Conservation (phyloP, 2,888 invertebrate species). For the Eurytoma californica region DNA sequence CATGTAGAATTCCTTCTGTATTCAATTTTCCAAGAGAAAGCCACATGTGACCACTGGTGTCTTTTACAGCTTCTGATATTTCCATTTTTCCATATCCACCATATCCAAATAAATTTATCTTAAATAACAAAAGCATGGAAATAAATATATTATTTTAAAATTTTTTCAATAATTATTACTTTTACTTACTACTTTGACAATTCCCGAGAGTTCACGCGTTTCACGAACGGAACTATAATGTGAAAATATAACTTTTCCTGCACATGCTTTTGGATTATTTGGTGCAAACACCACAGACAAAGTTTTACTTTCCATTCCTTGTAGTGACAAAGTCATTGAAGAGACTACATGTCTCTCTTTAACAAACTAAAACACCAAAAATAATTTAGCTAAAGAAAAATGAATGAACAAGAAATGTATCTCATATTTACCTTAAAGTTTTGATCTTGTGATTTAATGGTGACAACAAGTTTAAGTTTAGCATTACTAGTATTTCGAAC, state of each 20-base stretch:
- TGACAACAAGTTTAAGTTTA: constrained; percentile 77
- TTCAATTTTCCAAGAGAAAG: constrained; percentile 78
- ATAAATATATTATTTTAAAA: not conserved
- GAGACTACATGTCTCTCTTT: constrained; percentile 68
- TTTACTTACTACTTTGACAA: constrained; percentile 49
- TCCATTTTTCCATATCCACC: constrained; percentile 78
- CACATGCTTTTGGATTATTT: constrained; percentile 76
- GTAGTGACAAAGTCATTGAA: constrained; percentile 74
- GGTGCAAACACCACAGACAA: constrained; percentile 78
- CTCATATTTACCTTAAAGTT: constrained; percentile 70
- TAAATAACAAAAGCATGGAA: constrained; percentile 28
- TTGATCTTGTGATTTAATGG: constrained; percentile 71
- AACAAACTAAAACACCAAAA: constrained; percentile 62
- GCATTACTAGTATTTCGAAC: constrained; percentile 78
- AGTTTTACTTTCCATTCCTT: constrained; percentile 78
- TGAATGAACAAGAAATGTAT: constrained; percentile 13
- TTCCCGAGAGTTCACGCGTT: constrained; percentile 53
- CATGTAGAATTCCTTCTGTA: constrained; percentile 74
- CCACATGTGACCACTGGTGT: constrained; percentile 78
- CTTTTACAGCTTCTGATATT: constrained; percentile 76
- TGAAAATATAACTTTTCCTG: constrained; percentile 77
- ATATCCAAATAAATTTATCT: constrained; percentile 78
- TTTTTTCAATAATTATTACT: not conserved
- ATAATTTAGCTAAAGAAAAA: constrained; percentile 7
- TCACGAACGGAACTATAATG: constrained; percentile 70